Evolutionary conservation across 2,113 vertebrate genomes (phyloP).

Genomic region (Glaucomys volans): DNA sequence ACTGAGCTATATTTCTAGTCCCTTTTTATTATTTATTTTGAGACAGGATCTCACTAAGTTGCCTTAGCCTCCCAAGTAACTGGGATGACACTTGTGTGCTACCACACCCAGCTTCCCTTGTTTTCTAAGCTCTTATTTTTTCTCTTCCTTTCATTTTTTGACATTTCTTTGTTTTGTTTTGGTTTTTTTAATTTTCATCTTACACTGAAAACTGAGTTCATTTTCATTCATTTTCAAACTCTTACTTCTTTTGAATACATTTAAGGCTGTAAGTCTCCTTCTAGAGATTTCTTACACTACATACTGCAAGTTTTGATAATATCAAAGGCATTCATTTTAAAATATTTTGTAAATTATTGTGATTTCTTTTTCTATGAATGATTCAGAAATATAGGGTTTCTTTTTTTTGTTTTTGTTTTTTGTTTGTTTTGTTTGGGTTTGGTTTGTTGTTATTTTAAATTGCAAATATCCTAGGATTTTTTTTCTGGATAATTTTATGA

Average conservation of each 20-base stretch:
- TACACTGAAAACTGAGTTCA: neutral
- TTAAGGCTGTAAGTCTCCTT: neutral
- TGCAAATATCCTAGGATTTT: neutral
- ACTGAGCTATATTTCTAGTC: too few species aligned
- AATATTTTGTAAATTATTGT: neutral
- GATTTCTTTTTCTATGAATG: neutral
- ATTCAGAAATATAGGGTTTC: neutral
- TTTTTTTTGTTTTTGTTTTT: neutral
- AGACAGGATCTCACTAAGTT: too few species aligned
- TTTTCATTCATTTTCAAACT: slow-evolving; percentile 5
- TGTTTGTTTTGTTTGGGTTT: neutral
- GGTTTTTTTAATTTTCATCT: neutral
- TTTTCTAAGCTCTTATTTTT: neutral
- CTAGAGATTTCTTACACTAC: neutral
- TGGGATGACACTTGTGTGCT: too few species aligned
- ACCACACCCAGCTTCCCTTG: too few species aligned
- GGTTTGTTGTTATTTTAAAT: neutral
- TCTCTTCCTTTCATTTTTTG: neutral
- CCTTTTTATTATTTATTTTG: too few species aligned
- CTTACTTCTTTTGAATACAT: neutral
- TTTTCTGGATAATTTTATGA: neutral
- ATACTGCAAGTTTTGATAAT: neutral
- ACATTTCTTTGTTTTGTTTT: neutral
- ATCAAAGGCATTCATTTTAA: neutral
- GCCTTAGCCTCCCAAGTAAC: too few species aligned